Evolutionary conservation across 2,797 vertebrate genomes (phyloP).

Genomic region (Pantherophis vulpinus): DNA sequence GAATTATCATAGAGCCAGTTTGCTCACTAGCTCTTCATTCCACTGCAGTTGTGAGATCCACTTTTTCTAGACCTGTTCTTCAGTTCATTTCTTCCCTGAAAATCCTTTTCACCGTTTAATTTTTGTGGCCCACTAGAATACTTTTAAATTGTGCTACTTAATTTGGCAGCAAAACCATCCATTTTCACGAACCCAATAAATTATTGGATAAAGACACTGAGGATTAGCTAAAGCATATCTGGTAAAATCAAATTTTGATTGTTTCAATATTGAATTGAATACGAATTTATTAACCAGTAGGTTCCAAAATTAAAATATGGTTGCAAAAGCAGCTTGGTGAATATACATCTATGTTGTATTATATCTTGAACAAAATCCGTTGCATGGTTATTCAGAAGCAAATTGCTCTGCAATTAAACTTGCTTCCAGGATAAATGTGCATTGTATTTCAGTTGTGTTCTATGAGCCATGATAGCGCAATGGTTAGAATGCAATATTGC

Average conservation of each 20-base stretch:
- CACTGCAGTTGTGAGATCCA: not conserved
- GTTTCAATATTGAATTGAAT: not conserved
- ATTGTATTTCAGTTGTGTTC: fast-evolving
- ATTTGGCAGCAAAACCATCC: not conserved
- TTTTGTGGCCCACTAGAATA: not conserved
- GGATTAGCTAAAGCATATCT: not conserved
- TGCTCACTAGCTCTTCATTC: not conserved
- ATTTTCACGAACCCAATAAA: not conserved
- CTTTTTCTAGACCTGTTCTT: not conserved
- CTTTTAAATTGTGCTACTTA: not conserved
- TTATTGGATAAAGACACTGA: not conserved
- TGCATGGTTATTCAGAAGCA: not conserved
- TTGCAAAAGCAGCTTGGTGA: not conserved
- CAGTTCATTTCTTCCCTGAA: not conserved
- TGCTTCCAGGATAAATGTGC: not conserved
- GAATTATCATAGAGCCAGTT: not conserved
- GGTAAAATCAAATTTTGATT: not conserved
- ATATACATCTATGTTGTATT: not conserved
- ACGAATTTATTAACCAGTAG: not conserved
- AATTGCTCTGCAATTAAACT: not conserved
- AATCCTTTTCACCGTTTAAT: not conserved
- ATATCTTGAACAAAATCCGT: not conserved
- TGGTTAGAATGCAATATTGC: not conserved
- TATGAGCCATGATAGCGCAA: not conserved
- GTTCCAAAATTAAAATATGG: not conserved